These are phyloP conservation scores for Acyrthosiphon pisum DNA, from an alignment of 1,140 invertebrate species.

Conservation along the genomic window DNA sequence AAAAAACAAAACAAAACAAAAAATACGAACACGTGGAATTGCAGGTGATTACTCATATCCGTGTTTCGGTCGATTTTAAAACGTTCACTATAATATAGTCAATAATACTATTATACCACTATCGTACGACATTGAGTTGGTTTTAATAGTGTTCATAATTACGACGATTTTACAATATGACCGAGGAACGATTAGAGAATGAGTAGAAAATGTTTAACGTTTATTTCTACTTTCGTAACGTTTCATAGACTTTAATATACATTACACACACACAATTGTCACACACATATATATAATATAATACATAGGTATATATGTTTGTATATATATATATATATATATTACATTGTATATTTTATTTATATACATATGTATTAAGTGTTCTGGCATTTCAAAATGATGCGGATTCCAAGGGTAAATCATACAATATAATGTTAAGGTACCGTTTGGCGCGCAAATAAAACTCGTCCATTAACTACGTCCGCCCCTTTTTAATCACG, in stretches of 20 bases:
- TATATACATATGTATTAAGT: background rate
- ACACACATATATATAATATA: no score
- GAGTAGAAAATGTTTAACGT: background rate
- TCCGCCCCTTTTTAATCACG: background rate
- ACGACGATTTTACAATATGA: background rate
- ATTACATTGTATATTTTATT: no score
- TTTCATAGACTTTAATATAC: background rate
- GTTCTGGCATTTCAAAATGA: background rate
- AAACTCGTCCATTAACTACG: background rate
- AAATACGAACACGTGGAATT: background rate
- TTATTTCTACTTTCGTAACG: background rate
- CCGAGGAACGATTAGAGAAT: background rate
- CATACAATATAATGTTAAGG: background rate
- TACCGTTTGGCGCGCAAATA: background rate
- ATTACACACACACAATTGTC: background rate
- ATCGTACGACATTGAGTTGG: background rate
- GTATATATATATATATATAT: no score
- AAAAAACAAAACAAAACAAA: background rate
- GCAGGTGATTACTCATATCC: background rate
- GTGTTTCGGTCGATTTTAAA: background rate
- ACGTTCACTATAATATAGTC: background rate
- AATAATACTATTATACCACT: background rate
- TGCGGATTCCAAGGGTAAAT: background rate
- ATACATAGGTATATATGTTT: no score
- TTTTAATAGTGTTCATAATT: background rate